Percentiles rank a stretch among this genome's conserved stretches.
Evolutionary conservation across 2,888 invertebrate genomes (phyloP).

Genomic region (Drosophila paranaensis): DNA sequence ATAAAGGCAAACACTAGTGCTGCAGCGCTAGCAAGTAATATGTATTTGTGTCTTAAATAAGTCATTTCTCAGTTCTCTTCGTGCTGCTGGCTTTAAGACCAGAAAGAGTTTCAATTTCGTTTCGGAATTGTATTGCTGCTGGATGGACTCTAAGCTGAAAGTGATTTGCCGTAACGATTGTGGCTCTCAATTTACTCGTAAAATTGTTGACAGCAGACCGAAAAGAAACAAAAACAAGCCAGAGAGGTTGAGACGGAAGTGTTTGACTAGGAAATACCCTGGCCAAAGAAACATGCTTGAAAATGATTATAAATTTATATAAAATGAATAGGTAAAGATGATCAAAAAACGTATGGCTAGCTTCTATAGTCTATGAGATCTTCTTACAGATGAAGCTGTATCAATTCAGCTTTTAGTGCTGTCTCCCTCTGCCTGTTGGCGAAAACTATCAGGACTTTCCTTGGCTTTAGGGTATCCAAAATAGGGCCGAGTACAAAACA

Average conservation of each 20-base stretch:
- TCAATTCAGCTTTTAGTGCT: too few species aligned
- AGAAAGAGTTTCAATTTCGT: conserved; percentile 45
- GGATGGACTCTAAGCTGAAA: conserved; percentile 60
- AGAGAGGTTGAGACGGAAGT: too few species aligned
- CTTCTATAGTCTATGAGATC: too few species aligned
- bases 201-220: conserved; percentile 59
- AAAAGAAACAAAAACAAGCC: conserved; percentile 29
- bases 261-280: background rate
- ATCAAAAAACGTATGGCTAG: too few species aligned
- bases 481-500: conserved; percentile 32
- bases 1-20: background rate
- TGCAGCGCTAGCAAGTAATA: background rate
- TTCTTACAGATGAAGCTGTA: background rate
- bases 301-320: too few species aligned
- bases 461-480: background rate
- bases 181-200: conserved; percentile 71
- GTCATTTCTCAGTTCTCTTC: conserved; percentile 8
- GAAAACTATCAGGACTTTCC: background rate
- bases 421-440: background rate
- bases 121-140: conserved; percentile 28
- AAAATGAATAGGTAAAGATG: too few species aligned
- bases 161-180: conserved; percentile 73
- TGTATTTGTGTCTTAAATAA: conserved; percentile 24
- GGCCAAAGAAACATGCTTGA: background rate
- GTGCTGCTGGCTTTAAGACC: conserved; percentile 8